Conservation (phyloP, 2,888 invertebrate species). For the Drosophila demipolita region DNA sequence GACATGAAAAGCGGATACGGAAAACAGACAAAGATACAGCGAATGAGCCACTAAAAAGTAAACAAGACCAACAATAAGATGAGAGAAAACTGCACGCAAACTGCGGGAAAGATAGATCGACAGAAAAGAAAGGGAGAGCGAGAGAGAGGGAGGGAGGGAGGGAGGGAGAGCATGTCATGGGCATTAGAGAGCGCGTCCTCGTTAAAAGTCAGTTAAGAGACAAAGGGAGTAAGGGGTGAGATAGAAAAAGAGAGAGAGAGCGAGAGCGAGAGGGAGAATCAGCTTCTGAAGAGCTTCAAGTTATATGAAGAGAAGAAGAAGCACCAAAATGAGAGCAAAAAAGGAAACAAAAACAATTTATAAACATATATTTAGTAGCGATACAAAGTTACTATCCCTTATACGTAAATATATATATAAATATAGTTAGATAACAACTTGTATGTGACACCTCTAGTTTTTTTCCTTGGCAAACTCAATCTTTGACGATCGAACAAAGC, state of each 20-base stretch:
- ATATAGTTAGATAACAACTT: not conserved
- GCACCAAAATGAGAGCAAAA: conserved; percentile 23
- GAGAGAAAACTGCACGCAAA: not conserved
- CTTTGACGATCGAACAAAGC: too few relatives aligned
- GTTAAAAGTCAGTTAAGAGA: not conserved
- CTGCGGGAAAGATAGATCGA: not conserved
- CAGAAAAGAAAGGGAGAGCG: not conserved
- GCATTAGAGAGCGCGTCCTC: not conserved
- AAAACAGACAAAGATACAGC: conserved; percentile 77
- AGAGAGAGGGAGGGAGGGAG: not conserved
- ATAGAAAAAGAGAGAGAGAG: not conserved
- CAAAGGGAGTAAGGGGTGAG: not conserved
- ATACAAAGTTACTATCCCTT: conserved; percentile 22
- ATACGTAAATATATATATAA: not conserved
- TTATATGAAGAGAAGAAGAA: not conserved
- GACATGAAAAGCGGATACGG: conserved; percentile 52
- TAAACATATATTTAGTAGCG: conserved; percentile 1
- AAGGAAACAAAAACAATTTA: conserved; percentile 10
- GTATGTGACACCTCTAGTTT: not conserved
- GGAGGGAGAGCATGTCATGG: not conserved
- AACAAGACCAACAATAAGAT: conserved; percentile 17
- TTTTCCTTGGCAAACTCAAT: too few relatives aligned
- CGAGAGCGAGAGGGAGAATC: conserved; percentile 4
- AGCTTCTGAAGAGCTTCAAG: not conserved
- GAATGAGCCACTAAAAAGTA: conserved; percentile 68